Evolutionary conservation across 2,797 vertebrate genomes (phyloP).

Genomic region (Ataeniobius toweri): DNA sequence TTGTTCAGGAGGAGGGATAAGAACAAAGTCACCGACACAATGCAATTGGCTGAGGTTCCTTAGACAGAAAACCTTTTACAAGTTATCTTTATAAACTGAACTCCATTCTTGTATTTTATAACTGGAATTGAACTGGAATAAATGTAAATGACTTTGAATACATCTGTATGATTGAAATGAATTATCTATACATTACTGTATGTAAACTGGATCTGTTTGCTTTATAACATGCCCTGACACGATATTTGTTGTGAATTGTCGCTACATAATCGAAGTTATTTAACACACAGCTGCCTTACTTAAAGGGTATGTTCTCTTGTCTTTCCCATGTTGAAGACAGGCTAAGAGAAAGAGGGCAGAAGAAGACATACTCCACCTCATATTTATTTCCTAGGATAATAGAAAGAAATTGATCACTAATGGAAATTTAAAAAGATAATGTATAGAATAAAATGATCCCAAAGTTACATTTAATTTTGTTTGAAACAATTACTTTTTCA

Average conservation of each 20-base stretch:
- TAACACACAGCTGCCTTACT: background rate
- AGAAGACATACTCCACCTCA: too few species aligned
- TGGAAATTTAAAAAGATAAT: background rate
- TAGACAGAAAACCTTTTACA: too few species aligned
- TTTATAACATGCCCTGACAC: too few species aligned
- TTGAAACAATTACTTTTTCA: too few species aligned
- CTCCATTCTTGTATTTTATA: too few species aligned
- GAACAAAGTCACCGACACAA: too few species aligned
- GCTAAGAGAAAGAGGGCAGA: background rate
- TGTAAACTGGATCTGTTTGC: background rate
- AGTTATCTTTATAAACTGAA: too few species aligned
- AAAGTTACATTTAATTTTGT: too few species aligned
- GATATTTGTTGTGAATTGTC: background rate
- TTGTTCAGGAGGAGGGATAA: too few species aligned
- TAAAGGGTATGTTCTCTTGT: background rate
- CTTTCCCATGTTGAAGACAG: background rate
- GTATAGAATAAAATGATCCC: too few species aligned
- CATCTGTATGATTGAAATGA: background rate
- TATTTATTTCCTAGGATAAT: background rate
- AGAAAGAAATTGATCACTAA: background rate
- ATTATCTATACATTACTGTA: too few species aligned
- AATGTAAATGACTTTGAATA: background rate
- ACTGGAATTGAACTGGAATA: background rate
- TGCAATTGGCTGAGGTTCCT: too few species aligned
- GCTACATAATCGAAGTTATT: background rate